Base-by-base conservation (phyloP, 2,797 vertebrate genomes). In the Stomatorhinus walkeri region DNA sequence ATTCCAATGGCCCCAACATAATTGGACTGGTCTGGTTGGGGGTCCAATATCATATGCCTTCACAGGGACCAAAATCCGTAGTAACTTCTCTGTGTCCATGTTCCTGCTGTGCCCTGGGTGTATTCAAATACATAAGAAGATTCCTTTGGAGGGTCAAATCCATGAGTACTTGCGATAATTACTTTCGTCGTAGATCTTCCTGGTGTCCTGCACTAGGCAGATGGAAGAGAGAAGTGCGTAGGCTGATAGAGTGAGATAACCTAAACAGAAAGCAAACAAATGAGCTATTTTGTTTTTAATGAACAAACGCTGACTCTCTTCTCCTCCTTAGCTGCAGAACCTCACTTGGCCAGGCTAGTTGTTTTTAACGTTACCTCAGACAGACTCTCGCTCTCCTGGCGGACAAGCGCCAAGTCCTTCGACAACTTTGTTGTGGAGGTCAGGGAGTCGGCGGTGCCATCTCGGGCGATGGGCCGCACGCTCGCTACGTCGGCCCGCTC, bases 351-450 rank as follows among this genome's bases (percentile, higher is more conserved):
- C 93, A 95, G 95, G 92, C 95, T 98, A 93, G 95, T 93, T 94
- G 93, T 97, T 93, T 96, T 96, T 94, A 96, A 97, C 91, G 79
- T 96, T 95, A 97, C 96, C 93, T 97, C 96, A 95, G 95, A 95
- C 95, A 95, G 95, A 93, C 91, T 97, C 89, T 95, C 94, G 88
- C 95, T 97, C 93, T 93, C 94, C 0, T 97, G 96, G 97, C 94
- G 94, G 94, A 95, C 92, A 0, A 92, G 94, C 91, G 95, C 95
- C 87, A 94, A 94, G 94, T 92, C 92, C 72, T 97, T 97, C 95
- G 96, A 97, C 94, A 94, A 95, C 89, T 97, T 97, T 96, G 94
- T 97, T 92, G 94, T 96, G 93, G 96, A 98, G 94, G 94, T 97
- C 95, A 97, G 96, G 94, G 95, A 96, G 94, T 96, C 95, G 93